These are phyloP conservation scores for Mellilla xanthometata DNA, from an alignment of 2,888 invertebrate genomes.

Conservation along the genomic window DNA sequence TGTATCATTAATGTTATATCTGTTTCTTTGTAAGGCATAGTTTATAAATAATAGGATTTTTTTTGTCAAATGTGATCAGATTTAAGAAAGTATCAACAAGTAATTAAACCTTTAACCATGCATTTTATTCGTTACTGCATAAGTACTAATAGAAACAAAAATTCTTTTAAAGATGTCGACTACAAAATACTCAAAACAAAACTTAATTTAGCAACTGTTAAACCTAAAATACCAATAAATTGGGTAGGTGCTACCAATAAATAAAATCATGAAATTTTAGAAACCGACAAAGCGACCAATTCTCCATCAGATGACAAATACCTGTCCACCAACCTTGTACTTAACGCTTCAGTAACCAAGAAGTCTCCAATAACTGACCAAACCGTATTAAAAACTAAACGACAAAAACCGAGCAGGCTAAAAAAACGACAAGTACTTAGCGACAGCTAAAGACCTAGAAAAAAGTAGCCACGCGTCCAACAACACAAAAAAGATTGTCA, in stretches of 20 bases:
- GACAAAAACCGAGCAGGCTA: constrained; percentile 22
- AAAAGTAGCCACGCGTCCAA: constrained; percentile 31
- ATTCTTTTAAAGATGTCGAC: too few relatives aligned
- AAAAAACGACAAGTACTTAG: constrained; percentile 34
- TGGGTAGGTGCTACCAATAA: too few relatives aligned
- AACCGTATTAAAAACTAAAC: constrained; percentile 31
- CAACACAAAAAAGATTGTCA: constrained; percentile 16
- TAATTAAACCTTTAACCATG: too few relatives aligned
- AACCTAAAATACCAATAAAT: too few relatives aligned
- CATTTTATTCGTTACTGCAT: too few relatives aligned
- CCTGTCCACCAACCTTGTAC: constrained; percentile 64
- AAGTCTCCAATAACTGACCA: constrained; percentile 51
- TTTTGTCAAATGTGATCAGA: too few relatives aligned
- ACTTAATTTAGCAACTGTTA: neutral
- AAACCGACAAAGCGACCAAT: constrained; percentile 13
- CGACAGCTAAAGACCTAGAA: constrained; percentile 29
- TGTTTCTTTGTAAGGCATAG: too few relatives aligned
- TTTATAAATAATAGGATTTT: too few relatives aligned
- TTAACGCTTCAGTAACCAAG: constrained; percentile 60
- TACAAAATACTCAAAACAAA: too few relatives aligned
- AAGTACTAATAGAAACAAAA: too few relatives aligned
- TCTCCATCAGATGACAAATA: constrained; percentile 29
- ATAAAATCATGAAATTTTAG: constrained; percentile 17
- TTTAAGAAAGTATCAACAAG: too few relatives aligned
- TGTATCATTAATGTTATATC: too few relatives aligned